Evolutionary conservation across 1,140 invertebrate genomes (phyloP).

Genomic region (Diprion similis): DNA sequence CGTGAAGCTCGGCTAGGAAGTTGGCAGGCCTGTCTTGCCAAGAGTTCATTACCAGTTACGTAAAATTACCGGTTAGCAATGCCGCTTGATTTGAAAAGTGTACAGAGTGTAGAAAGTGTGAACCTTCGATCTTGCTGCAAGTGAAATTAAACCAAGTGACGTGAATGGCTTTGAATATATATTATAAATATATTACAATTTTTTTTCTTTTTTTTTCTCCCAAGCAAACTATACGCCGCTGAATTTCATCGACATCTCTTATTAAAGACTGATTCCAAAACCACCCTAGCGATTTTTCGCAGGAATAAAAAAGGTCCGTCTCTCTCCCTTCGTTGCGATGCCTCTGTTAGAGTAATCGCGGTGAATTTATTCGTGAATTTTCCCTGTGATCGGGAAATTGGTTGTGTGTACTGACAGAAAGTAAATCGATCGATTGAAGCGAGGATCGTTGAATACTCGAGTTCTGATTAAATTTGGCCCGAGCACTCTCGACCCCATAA

Average conservation of each 20-base stretch:
- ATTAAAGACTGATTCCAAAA: neutral
- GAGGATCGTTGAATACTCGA: neutral
- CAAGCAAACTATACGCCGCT: neutral
- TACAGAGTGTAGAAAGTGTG: slow-evolving; percentile 35
- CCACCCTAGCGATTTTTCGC: neutral
- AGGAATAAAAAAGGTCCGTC: too few relatives aligned
- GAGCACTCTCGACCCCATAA: neutral
- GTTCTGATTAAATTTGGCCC: neutral
- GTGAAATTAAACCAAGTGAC: neutral
- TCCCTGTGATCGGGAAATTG: neutral
- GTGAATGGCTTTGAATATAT: neutral
- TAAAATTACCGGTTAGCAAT: slow-evolving; percentile 29
- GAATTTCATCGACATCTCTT: neutral
- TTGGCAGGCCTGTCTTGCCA: slow-evolving; percentile 12
- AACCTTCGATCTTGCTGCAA: slow-evolving; percentile 14
- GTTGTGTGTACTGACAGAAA: neutral
- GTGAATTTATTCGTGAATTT: neutral
- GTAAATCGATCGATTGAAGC: neutral
- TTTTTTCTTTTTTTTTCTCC: neutral
- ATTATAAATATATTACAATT: neutral
- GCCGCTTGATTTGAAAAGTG: neutral
- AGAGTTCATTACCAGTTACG: slow-evolving; percentile 52
- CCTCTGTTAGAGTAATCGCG: too few relatives aligned
- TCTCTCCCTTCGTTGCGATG: too few relatives aligned
- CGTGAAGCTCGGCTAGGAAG: too few relatives aligned